Conservation (phyloP, 2,888 invertebrate species). For the Aleiodes testaceus region DNA sequence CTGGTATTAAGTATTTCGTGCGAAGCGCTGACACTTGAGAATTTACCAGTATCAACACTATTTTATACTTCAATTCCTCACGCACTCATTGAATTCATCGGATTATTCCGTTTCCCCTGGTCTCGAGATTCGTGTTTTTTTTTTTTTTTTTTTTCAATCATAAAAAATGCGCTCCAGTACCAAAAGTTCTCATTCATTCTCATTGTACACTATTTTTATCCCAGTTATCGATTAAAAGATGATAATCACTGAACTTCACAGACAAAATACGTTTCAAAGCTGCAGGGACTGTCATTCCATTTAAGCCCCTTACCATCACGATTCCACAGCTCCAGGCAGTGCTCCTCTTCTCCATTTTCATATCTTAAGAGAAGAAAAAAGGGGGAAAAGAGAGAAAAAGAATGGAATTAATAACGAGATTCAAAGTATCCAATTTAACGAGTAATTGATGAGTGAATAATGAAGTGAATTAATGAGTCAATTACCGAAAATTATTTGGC, state of each 20-base stretch:
- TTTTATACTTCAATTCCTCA: background rate
- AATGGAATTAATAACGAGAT: background rate
- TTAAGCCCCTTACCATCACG: conserved; percentile 92
- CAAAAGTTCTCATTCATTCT: conserved; percentile 11
- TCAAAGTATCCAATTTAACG: background rate
- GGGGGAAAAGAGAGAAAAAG: background rate
- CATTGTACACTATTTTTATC: background rate
- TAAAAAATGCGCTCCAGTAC: background rate
- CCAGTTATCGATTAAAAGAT: background rate
- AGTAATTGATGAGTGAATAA: too few species aligned
- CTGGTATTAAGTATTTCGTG: background rate
- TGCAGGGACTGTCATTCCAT: conserved; percentile 96
- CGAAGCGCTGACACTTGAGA: background rate
- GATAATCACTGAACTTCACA: conserved; percentile 83
- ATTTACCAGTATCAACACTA: background rate
- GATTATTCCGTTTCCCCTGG: background rate
- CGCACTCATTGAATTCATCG: background rate
- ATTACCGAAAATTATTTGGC: conserved; percentile 87
- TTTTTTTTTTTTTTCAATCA: background rate
- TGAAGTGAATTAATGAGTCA: conserved; percentile 6
- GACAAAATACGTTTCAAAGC: conserved; percentile 93
- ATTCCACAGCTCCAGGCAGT: conserved; percentile 93
- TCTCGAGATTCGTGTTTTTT: background rate
- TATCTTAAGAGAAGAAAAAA: conserved; percentile 75
- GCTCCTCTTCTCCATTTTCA: conserved; percentile 94